Conservation (phyloP, 2,797 vertebrate species). For the Taenioides sp. region DNA sequence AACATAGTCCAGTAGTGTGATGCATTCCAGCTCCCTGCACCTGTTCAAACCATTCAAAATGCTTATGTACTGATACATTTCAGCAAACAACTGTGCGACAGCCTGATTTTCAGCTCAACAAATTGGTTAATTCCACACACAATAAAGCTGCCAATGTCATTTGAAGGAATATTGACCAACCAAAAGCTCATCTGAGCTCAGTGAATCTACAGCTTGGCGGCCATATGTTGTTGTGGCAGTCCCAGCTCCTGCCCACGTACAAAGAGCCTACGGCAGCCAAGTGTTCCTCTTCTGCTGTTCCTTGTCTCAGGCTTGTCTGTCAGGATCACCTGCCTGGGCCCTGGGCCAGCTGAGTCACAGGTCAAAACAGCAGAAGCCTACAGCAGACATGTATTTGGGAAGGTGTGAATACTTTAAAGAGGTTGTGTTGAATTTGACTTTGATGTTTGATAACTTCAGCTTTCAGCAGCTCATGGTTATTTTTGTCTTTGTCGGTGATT, state of each 20-base stretch:
- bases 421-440: constrained; percentile 16
- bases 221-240: constrained; percentile 75
- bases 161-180: constrained; percentile 57
- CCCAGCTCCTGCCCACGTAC: constrained; percentile 40
- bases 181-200: constrained; percentile 62
- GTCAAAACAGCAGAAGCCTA: constrained; percentile 47
- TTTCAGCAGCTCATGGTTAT: not conserved
- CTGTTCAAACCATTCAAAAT: constrained; percentile 43
- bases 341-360: constrained; percentile 62
- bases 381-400: constrained; percentile 49
- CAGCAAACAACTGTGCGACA: constrained; percentile 46
- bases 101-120: constrained; percentile 58
- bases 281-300: constrained; percentile 22
- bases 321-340: constrained; percentile 62
- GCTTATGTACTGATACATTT: constrained; percentile 39
- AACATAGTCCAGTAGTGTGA: constrained; percentile 15
- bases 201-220: constrained; percentile 68
- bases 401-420: constrained; percentile 24
- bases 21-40: constrained; percentile 28
- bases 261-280: constrained; percentile 44
- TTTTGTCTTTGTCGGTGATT: constrained; percentile 4
- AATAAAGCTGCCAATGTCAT: constrained; percentile 55
- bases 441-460: constrained; percentile 14
- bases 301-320: constrained; percentile 48
- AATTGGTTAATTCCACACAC: constrained; percentile 61